Evolutionary conservation across 2,888 invertebrate genomes (phyloP).

Genomic region (Scaptodrosophila latifasciaeformis): DNA sequence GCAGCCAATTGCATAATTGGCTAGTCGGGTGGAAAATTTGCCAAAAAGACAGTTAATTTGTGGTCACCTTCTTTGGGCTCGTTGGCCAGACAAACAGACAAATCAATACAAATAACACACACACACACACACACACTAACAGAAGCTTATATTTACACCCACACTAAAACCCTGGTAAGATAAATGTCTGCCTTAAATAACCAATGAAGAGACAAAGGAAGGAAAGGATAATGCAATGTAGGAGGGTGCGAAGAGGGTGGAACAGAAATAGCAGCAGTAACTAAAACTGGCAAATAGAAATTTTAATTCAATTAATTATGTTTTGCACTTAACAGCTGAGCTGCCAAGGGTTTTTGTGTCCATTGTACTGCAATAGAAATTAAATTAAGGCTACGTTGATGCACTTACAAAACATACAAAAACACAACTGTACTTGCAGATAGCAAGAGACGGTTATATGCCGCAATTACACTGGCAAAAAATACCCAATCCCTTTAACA

Average conservation of each 20-base stretch:
- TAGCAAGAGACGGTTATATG: too few species aligned
- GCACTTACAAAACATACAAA: slow-evolving; percentile 18
- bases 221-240: background rate
- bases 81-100: slow-evolving; percentile 22
- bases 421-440: background rate
- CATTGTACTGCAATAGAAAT: slow-evolving; percentile 47
- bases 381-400: slow-evolving; percentile 51
- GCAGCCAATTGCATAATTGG: slow-evolving; percentile 63
- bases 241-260: too few species aligned
- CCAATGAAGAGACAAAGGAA: slow-evolving; percentile 6
- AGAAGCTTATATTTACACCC: slow-evolving; percentile 7
- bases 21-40: slow-evolving; percentile 59
- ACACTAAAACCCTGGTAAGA: background rate
- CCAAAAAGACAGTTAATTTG: slow-evolving; percentile 55
- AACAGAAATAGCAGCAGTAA: too few species aligned
- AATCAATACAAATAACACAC: slow-evolving; percentile 27
- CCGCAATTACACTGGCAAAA: too few species aligned
- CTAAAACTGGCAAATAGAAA: slow-evolving; percentile 61
- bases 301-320: slow-evolving; percentile 66
- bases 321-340: slow-evolving; percentile 55
- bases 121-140: background rate
- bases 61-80: slow-evolving; percentile 7
- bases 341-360: slow-evolving; percentile 1
- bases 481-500: too few species aligned
- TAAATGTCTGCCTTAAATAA: background rate